Evolutionary conservation across 2,113 vertebrate species (phyloP).

Genomic region (Oreochromis tanganicae): DNA sequence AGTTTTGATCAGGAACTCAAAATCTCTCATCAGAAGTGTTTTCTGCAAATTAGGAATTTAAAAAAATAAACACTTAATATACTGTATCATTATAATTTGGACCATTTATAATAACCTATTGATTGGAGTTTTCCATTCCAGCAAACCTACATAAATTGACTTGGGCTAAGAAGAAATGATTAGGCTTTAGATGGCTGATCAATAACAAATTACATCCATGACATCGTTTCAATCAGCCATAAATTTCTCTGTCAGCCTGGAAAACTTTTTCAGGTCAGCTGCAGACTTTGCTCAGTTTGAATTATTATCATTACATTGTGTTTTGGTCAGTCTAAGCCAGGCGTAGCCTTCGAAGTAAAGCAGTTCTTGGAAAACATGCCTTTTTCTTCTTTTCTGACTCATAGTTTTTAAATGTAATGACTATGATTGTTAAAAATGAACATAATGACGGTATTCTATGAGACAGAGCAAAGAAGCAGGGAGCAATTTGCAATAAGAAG

Average conservation of each 20-base stretch:
- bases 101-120: neutral
- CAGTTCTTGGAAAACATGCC: neutral
- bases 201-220: neutral
- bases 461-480: neutral
- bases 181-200: neutral
- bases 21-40: neutral
- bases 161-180: neutral
- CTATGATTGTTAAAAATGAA: neutral
- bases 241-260: neutral
- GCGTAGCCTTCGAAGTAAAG: neutral
- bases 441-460: fast-evolving
- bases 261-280: neutral
- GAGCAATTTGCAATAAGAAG: neutral
- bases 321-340: neutral
- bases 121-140: neutral
- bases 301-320: neutral
- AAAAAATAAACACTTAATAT: neutral
- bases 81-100: neutral
- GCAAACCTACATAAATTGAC: neutral
- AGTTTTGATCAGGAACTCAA: neutral
- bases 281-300: neutral
- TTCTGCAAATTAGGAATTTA: neutral
- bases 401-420: neutral
- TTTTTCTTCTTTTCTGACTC: neutral
- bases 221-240: neutral